Evolutionary conservation across 2,888 invertebrate species (phyloP).

Genomic region (Deilephila elpenor): DNA sequence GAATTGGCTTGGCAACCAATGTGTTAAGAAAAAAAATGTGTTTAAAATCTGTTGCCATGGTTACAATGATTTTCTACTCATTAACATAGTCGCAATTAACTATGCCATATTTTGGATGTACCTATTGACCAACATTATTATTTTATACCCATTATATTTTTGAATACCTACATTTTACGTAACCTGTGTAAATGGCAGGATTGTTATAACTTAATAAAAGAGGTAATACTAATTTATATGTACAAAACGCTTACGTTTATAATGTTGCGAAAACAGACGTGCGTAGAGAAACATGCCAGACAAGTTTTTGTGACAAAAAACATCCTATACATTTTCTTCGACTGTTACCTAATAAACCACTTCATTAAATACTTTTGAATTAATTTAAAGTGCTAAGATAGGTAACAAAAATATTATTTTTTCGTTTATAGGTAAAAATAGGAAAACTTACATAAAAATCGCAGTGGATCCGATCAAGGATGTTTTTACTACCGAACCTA

Average conservation of each 20-base stretch:
- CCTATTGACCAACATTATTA: not conserved
- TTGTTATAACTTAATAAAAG: no score
- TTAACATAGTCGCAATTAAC: not conserved
- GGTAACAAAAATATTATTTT: not conserved
- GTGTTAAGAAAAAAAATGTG: not conserved
- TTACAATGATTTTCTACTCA: constrained; percentile 23
- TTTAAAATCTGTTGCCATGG: constrained; percentile 28
- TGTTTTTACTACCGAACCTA: constrained; percentile 43
- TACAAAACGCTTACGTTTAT: not conserved
- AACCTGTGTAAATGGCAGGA: no score
- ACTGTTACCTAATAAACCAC: not conserved
- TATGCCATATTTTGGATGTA: not conserved
- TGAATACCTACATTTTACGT: no score
- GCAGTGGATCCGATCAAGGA: constrained; percentile 42
- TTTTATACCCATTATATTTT: not conserved
- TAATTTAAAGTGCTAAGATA: not conserved
- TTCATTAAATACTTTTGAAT: not conserved
- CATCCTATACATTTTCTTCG: not conserved
- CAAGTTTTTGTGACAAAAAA: not conserved
- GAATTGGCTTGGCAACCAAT: not conserved
- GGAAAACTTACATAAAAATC: not conserved
- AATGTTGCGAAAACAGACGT: constrained; percentile 3
- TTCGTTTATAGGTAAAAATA: not conserved
- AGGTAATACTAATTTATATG: not conserved
- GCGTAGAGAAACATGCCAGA: not conserved